These are phyloP conservation scores for Tetraneura akinire DNA, from an alignment of 1,140 invertebrate genomes.

Conservation along the genomic window DNA sequence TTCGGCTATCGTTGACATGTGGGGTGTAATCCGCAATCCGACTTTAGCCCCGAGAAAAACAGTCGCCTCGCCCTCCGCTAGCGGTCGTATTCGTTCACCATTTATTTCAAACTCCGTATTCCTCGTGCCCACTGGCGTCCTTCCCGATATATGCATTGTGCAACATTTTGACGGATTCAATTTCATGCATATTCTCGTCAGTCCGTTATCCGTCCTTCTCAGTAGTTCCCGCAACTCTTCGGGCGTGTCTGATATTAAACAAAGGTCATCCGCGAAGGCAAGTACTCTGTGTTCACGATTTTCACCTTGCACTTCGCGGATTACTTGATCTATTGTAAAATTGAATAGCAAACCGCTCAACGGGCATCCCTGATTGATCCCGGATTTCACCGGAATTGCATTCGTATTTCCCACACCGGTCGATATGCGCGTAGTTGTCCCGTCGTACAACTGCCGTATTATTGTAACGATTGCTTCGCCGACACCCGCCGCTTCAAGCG, in stretches of 20 bases:
- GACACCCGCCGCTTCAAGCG: too few relatives aligned
- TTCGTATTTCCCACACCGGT: too few relatives aligned
- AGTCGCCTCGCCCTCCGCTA: neutral
- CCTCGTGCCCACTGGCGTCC: too few relatives aligned
- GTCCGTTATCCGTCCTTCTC: neutral
- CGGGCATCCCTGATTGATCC: neutral
- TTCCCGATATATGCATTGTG: too few relatives aligned
- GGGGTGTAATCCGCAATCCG: accelerated
- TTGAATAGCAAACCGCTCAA: neutral
- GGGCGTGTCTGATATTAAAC: neutral
- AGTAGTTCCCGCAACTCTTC: accelerated
- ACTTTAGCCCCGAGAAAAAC: neutral
- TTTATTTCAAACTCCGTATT: neutral
- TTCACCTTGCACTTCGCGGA: neutral
- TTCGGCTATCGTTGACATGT: accelerated
- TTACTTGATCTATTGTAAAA: neutral
- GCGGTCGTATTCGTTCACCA: too few relatives aligned
- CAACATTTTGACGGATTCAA: too few relatives aligned
- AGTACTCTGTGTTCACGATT: neutral
- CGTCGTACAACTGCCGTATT: too few relatives aligned
- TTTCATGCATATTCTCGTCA: too few relatives aligned
- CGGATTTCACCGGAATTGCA: neutral
- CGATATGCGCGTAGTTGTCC: too few relatives aligned
- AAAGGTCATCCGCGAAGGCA: neutral
- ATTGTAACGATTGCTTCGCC: too few relatives aligned